These are phyloP conservation scores for Aurelia sp. DNA, from an alignment of 30 jellyfish, hydroid and myxozoan genomes.

Conservation along the genomic window DNA sequence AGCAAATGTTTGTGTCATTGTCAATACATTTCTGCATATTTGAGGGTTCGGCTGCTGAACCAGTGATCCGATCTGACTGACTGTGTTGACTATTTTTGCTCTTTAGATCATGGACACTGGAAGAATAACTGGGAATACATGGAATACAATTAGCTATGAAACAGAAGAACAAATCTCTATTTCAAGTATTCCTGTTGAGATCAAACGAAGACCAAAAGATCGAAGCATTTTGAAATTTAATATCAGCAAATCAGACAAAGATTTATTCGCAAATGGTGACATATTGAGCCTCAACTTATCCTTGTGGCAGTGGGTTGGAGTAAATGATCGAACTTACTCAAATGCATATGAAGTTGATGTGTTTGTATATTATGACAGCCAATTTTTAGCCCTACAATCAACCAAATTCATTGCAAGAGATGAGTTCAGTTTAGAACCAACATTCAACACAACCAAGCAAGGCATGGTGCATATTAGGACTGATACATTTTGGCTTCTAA, in stretches of 20 bases:
- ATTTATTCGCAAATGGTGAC: conserved; percentile 15
- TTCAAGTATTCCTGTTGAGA: too few species aligned
- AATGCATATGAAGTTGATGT: conserved; percentile 48
- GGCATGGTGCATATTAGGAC: conserved; percentile 16
- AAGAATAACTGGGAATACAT: too few species aligned
- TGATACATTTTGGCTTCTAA: conserved; percentile 18
- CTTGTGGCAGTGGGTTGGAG: conserved; percentile 24
- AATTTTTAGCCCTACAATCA: conserved; percentile 25
- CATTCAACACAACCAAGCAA: neutral
- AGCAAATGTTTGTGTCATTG: too few species aligned
- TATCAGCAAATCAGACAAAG: neutral
- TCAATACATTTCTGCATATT: too few species aligned
- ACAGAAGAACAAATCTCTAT: too few species aligned
- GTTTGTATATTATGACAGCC: conserved; percentile 39
- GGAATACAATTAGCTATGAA: too few species aligned
- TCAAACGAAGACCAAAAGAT: too few species aligned
- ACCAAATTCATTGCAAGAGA: neutral
- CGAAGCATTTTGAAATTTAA: too few species aligned
- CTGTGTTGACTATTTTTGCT: too few species aligned
- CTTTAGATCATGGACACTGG: too few species aligned
- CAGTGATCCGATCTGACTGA: too few species aligned
- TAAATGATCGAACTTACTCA: neutral
- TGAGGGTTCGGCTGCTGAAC: too few species aligned
- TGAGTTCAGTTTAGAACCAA: conserved; percentile 2
- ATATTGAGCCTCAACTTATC: conserved; percentile 14